Conservation (phyloP, 2,888 invertebrate genomes). For the Orthonychiurus folsomi region DNA sequence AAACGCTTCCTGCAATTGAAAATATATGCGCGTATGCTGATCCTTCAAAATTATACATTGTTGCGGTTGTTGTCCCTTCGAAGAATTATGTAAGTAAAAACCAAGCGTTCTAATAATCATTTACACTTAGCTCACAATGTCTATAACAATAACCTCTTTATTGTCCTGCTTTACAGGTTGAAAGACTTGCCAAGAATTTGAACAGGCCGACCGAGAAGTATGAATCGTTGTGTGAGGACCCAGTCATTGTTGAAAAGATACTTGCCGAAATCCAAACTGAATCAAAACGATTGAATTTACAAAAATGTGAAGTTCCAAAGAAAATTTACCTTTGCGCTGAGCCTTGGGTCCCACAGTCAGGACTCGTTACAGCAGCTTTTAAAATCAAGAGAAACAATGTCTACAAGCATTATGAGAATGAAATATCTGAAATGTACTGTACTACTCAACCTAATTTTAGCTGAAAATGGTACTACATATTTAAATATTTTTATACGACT, state of each 20-base stretch:
- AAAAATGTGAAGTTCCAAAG: conserved; percentile 46
- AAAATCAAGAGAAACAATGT: conserved; percentile 50
- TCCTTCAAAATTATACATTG: too few relatives aligned
- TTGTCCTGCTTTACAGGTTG: conserved; percentile 37
- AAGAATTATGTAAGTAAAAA: background rate
- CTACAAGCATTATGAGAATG: conserved; percentile 45
- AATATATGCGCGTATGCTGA: too few relatives aligned
- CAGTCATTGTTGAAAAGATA: conserved; percentile 66
- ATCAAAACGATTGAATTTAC: conserved; percentile 49
- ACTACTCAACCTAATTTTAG: too few relatives aligned
- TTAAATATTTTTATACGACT: too few relatives aligned
- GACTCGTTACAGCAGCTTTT: conserved; percentile 51
- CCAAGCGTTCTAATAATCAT: background rate
- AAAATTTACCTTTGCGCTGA: conserved; percentile 46
- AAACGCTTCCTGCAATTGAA: too few relatives aligned
- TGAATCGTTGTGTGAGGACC: conserved; percentile 65
- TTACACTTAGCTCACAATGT: background rate
- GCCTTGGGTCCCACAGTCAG: conserved; percentile 49
- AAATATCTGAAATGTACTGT: conserved; percentile 46
- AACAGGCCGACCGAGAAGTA: conserved; percentile 54
- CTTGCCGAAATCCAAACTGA: conserved; percentile 71
- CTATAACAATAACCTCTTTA: background rate
- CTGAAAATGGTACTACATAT: too few relatives aligned
- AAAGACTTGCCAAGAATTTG: conserved; percentile 61
- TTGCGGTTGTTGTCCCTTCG: background rate